Conservation (phyloP, 2,888 invertebrate species). For the Liopterus haemorrhoidalis region DNA sequence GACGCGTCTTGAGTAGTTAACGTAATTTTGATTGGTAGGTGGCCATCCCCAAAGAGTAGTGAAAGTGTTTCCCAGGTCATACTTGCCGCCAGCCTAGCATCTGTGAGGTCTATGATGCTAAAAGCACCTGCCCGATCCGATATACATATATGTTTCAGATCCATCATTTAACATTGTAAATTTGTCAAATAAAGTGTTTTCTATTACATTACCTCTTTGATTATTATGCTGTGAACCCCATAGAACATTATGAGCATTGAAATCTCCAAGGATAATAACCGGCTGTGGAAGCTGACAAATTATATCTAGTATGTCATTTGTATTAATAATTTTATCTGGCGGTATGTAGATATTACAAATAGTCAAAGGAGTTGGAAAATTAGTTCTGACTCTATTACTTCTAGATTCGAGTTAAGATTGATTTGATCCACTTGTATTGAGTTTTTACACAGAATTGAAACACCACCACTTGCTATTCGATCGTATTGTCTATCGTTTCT, state of each 20-base stretch:
- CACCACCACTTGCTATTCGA: conserved; percentile 1
- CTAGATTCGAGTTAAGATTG: not conserved
- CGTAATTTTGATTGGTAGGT: not conserved
- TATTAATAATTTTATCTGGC: not conserved
- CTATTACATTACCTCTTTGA: not conserved
- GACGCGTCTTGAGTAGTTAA: not conserved
- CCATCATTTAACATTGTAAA: not conserved
- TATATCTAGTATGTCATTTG: not conserved
- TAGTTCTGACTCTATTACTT: no score
- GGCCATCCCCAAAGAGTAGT: conserved; percentile 2
- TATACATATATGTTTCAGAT: not conserved
- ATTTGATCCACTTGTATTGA: not conserved
- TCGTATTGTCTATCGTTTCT: conserved; percentile 2
- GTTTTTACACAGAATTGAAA: not conserved
- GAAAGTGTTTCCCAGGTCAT: conserved; percentile 2
- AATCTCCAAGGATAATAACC: not conserved
- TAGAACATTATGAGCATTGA: not conserved
- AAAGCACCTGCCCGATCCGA: not conserved
- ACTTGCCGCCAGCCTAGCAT: not conserved
- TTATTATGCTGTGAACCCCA: conserved; percentile 1
- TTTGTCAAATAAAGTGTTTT: not conserved
- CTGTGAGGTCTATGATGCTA: conserved; percentile 2
- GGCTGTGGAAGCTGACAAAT: not conserved
- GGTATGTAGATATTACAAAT: not conserved
- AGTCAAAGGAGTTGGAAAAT: not conserved